Evolutionary conservation across 2,113 vertebrate species (phyloP).

Genomic region (human): DNA sequence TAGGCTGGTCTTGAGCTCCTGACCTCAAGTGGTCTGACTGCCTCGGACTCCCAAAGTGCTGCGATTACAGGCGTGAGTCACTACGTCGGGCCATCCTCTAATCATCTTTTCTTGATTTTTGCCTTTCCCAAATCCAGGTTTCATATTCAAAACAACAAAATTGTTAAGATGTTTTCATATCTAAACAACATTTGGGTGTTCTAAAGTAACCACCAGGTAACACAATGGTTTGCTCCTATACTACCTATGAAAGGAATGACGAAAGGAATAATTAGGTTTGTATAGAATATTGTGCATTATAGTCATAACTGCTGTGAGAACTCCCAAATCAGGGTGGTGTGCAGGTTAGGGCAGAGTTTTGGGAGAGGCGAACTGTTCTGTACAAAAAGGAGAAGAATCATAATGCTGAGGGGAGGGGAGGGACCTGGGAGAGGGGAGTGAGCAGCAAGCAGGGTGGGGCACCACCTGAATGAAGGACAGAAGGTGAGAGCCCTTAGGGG

Average conservation of each 20-base stretch:
- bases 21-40: neutral
- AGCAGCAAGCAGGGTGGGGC: neutral
- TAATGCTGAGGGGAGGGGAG: neutral
- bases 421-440: neutral
- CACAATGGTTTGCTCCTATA: neutral
- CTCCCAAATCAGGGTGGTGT: neutral
- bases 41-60: no score
- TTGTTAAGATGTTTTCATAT: neutral
- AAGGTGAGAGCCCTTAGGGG: neutral
- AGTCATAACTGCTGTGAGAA: neutral
- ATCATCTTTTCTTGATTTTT: neutral
- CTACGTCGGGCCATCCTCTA: neutral
- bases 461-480: neutral
- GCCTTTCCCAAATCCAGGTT: neutral
- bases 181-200: neutral
- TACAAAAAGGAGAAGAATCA: neutral
- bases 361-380: neutral
- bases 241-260: neutral
- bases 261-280: neutral
- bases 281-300: neutral
- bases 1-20: neutral
- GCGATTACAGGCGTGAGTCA: no score
- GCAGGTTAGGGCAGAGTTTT: neutral
- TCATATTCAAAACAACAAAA: neutral
- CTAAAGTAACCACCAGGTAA: neutral